Evolutionary conservation across 2,888 invertebrate species (phyloP).

Genomic region (Clostera curtula): DNA sequence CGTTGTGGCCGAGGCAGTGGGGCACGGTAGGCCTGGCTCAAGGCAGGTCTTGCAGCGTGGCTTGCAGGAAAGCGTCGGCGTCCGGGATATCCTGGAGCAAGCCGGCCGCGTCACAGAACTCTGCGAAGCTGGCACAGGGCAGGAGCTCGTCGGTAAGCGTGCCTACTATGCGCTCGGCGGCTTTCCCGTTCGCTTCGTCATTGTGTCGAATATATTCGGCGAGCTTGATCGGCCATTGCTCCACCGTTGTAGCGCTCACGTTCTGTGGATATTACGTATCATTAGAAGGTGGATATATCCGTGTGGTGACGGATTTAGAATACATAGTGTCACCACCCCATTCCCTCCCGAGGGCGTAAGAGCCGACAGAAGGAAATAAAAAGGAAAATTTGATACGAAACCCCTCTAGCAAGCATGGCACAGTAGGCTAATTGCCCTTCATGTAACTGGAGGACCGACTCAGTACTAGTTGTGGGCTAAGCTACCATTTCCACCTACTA

Average conservation of each 20-base stretch:
- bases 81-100: slow-evolving; percentile 79
- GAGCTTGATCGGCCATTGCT: slow-evolving; percentile 91
- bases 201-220: slow-evolving; percentile 96
- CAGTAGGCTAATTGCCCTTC: no score
- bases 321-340: no score
- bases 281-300: slow-evolving; percentile 2
- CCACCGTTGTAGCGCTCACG: slow-evolving; percentile 80
- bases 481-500: no score
- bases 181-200: slow-evolving; percentile 92
- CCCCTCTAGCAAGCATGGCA: no score
- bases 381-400: no score
- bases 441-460: no score
- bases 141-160: slow-evolving; percentile 91
- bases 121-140: slow-evolving; percentile 91
- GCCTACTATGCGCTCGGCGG: slow-evolving; percentile 87
- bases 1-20: slow-evolving; percentile 43
- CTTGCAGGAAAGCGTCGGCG: slow-evolving; percentile 69
- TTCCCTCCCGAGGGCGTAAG: no score
- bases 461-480: no score
- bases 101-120: slow-evolving; percentile 95
- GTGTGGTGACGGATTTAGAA: no score
- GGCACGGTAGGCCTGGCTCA: slow-evolving; percentile 41
- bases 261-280: slow-evolving; percentile 60
- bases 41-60: slow-evolving; percentile 48
- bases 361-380: no score